Evolutionary conservation across 2,797 vertebrate genomes (phyloP), one percentile per base, ranked within the genome.

Genomic region (Podargus strigoides): DNA sequence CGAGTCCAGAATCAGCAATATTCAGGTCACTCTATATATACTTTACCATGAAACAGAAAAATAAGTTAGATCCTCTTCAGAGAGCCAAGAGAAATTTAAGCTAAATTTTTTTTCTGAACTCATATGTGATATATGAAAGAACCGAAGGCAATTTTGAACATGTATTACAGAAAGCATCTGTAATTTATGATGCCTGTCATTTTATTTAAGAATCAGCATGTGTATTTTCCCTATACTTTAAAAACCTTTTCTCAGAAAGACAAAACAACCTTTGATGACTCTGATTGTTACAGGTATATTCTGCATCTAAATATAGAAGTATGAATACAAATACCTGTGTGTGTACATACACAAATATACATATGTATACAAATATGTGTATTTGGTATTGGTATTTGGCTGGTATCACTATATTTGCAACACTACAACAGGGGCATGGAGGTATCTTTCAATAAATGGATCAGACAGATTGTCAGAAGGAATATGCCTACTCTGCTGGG

Each of bases 11-110:
- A 70, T 0, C 26, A 17, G 52, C 36, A 41, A 30, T 6, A 8
- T 55, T 81, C 9, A 3, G 18, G 9, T 64, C 1, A 0, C 46
- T 69, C 10, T 34, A 21, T 23, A 47, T 23, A 41, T 8, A 24
- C 12, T 60, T 80, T 4, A 30, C 12, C 6, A 0, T 23, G 12
- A 52, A 79, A 67, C 8, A 60, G 37, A 28, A 93, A 90, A 88
- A 16, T 39, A 32, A 68, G 20, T 46, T 24, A 47, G 47, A 74
- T 46, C 6, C 36, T 88, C n/a, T 64, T 42, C 41, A 75, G 44
- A 66, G 14, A 55, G 23, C 12, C 32, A 47, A 69, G 52, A 74
- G 28, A 11, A 62, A n/a, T 36, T 75, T 62, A 66, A 60, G 34
- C 36, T 42, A 84, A 12, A 62, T 24, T 41, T 26, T n/a, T 27